Evolutionary conservation across 2,888 invertebrate species (phyloP).

Genomic region (Ochropacha duplaris): DNA sequence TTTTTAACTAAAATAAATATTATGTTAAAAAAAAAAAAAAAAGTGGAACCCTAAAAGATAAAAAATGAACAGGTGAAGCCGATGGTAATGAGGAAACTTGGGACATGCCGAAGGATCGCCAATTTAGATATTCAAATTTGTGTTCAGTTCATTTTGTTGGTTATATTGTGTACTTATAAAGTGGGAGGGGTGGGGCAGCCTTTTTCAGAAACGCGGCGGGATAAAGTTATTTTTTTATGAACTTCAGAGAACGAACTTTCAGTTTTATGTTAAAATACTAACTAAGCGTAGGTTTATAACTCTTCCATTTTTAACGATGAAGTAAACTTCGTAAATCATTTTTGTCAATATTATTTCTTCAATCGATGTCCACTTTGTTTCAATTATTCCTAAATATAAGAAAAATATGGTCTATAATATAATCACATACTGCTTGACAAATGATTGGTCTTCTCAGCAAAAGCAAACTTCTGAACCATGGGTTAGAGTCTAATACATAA

Average conservation of each 20-base stretch:
- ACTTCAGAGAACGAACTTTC: not conserved
- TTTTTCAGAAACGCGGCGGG: constrained; percentile 11
- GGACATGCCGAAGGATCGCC: constrained; percentile 64
- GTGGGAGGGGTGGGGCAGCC: constrained; percentile 10
- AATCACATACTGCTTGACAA: no score
- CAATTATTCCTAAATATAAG: no score
- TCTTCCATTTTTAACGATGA: not conserved
- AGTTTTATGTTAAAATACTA: not conserved
- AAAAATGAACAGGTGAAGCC: constrained; percentile 75
- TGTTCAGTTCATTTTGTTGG: constrained; percentile 60
- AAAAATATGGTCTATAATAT: no score
- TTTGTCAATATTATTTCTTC: no score
- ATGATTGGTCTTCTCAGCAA: no score
- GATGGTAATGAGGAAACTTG: constrained; percentile 74
- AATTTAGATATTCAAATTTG: constrained; percentile 81
- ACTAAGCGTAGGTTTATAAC: no score
- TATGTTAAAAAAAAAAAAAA: not conserved
- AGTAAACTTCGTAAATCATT: no score
- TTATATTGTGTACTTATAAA: constrained; percentile 42
- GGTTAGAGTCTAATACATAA: no score
- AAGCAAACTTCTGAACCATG: no score
- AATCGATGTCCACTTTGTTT: no score
- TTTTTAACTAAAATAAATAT: not conserved
- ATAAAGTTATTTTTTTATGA: constrained; percentile 9
- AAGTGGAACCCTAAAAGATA: constrained; percentile 22